These are phyloP conservation scores for Andricus grossulariae DNA, from an alignment of 1,140 invertebrate species.

Conservation along the genomic window DNA sequence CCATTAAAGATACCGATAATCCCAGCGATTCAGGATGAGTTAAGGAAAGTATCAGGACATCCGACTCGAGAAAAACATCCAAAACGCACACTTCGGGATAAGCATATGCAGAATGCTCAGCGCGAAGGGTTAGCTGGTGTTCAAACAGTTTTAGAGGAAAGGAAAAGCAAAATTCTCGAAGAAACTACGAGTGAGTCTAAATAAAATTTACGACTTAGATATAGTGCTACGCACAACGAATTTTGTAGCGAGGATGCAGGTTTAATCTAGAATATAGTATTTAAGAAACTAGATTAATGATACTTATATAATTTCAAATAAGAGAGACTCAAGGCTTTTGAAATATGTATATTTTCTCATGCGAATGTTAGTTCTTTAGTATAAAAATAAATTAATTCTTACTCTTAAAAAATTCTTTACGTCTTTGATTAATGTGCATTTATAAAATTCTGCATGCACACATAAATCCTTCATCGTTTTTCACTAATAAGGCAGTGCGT, in stretches of 20 bases:
- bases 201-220: background rate
- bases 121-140: constrained; percentile 57
- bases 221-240: background rate
- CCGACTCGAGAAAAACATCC: constrained; percentile 7
- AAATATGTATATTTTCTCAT: constrained; percentile 35
- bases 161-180: constrained; percentile 36
- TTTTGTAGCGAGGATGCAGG: background rate
- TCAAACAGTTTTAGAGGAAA: constrained; percentile 56
- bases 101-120: constrained; percentile 54
- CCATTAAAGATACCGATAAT: constrained; percentile 71
- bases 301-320: no score
- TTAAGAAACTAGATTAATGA: no score
- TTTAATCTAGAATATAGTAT: no score
- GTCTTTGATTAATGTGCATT: background rate
- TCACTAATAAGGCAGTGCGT: background rate
- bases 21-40: constrained; percentile 69
- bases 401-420: constrained; percentile 11
- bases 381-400: constrained; percentile 39
- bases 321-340: background rate
- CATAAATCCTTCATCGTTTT: background rate
- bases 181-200: background rate
- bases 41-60: constrained; percentile 49
- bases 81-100: constrained; percentile 63
- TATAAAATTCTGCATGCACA: background rate
- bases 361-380: constrained; percentile 18